Percentiles rank a stretch among this genome's conserved stretches.
phyloP scores from a whole-genome alignment of 2,113 vertebrate species.

The Atractosteus spatula region DNA sequence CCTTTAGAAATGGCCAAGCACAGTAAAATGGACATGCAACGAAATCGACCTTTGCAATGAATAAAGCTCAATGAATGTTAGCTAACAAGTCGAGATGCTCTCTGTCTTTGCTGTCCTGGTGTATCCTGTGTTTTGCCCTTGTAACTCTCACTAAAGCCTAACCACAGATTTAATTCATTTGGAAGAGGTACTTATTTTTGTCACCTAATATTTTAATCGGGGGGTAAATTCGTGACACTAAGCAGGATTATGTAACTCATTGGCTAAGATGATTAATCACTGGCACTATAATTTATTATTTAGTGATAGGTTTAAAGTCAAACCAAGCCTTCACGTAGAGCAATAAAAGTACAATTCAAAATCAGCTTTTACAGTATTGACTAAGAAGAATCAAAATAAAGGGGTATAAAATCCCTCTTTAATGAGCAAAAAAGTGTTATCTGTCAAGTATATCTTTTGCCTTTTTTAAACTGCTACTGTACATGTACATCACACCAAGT shows the following conservation, averaged over 20 bases:
- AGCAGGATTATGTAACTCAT: slow-evolving; percentile 28
- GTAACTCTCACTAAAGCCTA: too few relatives aligned
- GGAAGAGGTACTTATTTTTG: not conserved
- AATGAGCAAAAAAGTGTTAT: too few relatives aligned
- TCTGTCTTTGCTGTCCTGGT: not conserved
- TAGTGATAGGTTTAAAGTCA: slow-evolving; percentile 23
- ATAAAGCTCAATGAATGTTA: not conserved
- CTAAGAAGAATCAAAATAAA: not conserved
- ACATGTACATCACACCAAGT: not conserved
- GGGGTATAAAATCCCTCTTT: too few relatives aligned
- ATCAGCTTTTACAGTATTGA: slow-evolving; percentile 5
- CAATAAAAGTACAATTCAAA: slow-evolving; percentile 10
- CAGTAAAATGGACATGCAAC: too few relatives aligned
- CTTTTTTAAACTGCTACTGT: too few relatives aligned
- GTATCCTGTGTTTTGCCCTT: too few relatives aligned
- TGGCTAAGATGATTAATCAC: slow-evolving; percentile 34
- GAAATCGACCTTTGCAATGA: too few relatives aligned
- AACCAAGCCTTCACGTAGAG: slow-evolving; percentile 3
- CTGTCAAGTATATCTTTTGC: too few relatives aligned
- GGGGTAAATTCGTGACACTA: not conserved
- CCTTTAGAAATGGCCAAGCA: too few relatives aligned
- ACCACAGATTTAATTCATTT: too few relatives aligned
- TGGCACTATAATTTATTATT: slow-evolving; percentile 27
- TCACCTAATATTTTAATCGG: slow-evolving; percentile 39
- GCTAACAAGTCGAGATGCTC: slow-evolving; percentile 3